Base-by-base conservation (phyloP, 92 coral and sea anemone species). In the Phenganax marumi region DNA sequence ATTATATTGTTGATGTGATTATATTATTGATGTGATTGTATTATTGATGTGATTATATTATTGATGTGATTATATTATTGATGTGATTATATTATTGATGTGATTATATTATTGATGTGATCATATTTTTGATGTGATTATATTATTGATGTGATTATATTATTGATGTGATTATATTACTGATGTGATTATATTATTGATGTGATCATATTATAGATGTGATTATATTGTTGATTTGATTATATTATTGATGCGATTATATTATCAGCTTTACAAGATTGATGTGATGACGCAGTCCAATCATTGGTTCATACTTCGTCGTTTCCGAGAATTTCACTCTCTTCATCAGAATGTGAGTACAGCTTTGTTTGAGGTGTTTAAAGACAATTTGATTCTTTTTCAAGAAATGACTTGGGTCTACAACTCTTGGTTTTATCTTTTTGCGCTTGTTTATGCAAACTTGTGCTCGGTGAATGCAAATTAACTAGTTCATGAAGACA, bases 211-310 rank as follows among this genome's bases (percentile, higher is more conserved):
- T 33, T 33, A 33, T 33, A 1, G 43, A 33, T 33, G 5, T 33
- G 43, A 33, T 33, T 33, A 33, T n/a, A n/a, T 54, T 54, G 17
- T 10, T 10, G 17, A 10, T 17, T 54, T 54, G 60, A n/a, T n/a
- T 6, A 17, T 8, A 23, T 62, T 62, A 62, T 8, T 62, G 8
- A 62, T 8, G 8, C 8, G n/a, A 17, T 73, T n/a, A n/a, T 69
- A 46, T 69, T 69, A 16, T 24, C 26, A 78, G 83, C 69, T 95
- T 16, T 95, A 95, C 81, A 95, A 95, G 86, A 92, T 95, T 71
- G 97, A 95, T 60, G 98, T 95, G 3, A 95, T 95, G 96, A 95
- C 98, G 8, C 93, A 92, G 76, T 95, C 98, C 10, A 95, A 95
- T 85, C 98, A 95, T 79, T 95, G 98, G 98, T 90, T 87, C 74